Evolutionary conservation across 2,113 vertebrate species (phyloP).

Genomic region (Diadophis punctatus): DNA sequence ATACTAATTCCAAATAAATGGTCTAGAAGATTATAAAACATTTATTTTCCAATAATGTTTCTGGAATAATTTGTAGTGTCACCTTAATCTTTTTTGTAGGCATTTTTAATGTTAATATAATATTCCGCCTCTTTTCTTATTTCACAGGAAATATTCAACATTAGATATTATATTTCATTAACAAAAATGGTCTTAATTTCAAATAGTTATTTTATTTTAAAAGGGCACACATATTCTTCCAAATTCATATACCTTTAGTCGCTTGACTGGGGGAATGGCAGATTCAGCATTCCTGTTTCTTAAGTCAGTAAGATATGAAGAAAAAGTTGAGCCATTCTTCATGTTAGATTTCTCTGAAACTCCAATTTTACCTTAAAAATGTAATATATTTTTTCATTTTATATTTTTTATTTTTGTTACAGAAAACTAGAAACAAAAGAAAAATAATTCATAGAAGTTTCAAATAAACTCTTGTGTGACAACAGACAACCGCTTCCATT

Average conservation of each 20-base stretch:
- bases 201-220: slow-evolving; percentile 24
- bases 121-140: slow-evolving; percentile 1
- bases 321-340: slow-evolving; percentile 72
- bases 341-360: slow-evolving; percentile 71
- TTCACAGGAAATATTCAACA: not conserved
- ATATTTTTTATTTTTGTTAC: not conserved
- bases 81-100: not conserved
- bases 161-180: not conserved
- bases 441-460: not conserved
- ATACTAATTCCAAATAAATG: not conserved
- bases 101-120: not conserved
- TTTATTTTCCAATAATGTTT: not conserved
- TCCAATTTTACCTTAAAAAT: slow-evolving; percentile 86
- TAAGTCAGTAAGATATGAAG: slow-evolving; percentile 84
- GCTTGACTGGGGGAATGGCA: slow-evolving; percentile 81
- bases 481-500: not conserved
- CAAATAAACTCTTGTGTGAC: not conserved
- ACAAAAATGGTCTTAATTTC: slow-evolving; percentile 9
- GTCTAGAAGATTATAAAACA: not conserved
- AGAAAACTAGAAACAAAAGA: not conserved
- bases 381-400: slow-evolving; percentile 7
- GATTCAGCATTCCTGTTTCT: slow-evolving; percentile 79
- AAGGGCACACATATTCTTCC: slow-evolving; percentile 23
- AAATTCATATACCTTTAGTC: slow-evolving; percentile 78
- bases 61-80: not conserved